Conservation (phyloP, 2,888 invertebrate genomes). For the Lycocerus yunnanus region DNA sequence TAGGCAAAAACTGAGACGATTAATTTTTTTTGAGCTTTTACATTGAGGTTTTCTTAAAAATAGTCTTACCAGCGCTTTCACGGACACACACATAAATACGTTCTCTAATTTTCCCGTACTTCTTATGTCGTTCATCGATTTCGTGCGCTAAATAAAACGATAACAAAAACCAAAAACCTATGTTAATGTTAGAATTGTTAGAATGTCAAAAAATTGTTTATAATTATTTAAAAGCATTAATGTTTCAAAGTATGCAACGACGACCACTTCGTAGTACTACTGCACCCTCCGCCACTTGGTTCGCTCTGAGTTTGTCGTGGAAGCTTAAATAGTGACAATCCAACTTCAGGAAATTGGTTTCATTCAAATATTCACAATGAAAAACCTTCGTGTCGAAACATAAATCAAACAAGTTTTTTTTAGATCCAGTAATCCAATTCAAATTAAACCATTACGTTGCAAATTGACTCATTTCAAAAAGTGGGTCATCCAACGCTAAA, state of each 20-base stretch:
- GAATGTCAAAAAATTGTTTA: not conserved
- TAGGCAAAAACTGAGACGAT: not conserved
- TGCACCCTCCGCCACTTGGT: not conserved
- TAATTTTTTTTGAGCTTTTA: not conserved
- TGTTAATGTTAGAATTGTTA: not conserved
- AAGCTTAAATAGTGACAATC: not conserved
- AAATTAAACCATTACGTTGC: not conserved
- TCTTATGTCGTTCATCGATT: conserved; percentile 59
- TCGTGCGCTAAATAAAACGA: conserved; percentile 57
- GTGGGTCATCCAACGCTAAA: not conserved
- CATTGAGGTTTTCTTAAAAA: not conserved
- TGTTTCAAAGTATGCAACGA: not conserved
- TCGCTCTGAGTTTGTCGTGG: not conserved
- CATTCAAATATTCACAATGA: not conserved
- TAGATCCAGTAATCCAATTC: not conserved
- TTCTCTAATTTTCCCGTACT: conserved; percentile 47
- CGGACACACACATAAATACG: conserved; percentile 64
- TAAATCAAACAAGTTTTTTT: not conserved
- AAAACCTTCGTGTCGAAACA: not conserved
- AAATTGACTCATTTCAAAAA: not conserved
- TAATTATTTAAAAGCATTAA: not conserved
- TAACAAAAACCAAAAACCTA: conserved; percentile 29
- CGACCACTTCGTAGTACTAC: not conserved
- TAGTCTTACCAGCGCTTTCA: conserved; percentile 65
- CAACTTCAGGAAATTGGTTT: not conserved